These are phyloP conservation scores for Druon quercuslanigerum DNA, from an alignment of 1,140 invertebrate genomes.

Conservation along the genomic window DNA sequence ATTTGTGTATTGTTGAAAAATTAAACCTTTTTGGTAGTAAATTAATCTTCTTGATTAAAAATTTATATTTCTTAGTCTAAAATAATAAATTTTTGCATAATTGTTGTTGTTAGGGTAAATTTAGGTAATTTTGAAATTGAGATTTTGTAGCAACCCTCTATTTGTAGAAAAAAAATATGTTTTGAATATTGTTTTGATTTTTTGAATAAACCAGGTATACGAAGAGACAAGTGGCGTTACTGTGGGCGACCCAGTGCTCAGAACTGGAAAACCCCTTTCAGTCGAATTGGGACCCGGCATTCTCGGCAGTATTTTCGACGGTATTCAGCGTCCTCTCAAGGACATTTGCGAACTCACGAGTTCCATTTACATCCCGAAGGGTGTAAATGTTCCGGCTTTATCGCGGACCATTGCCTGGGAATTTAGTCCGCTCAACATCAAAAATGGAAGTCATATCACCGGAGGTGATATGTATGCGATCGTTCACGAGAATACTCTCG, in stretches of 20 bases:
- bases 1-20: too few relatives aligned
- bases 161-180: too few relatives aligned
- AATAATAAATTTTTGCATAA: too few relatives aligned
- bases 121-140: too few relatives aligned
- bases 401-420: conserved; percentile 93
- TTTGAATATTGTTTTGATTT: too few relatives aligned
- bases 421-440: conserved; percentile 91
- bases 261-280: conserved; percentile 98
- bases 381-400: conserved; percentile 94
- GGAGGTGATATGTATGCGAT: conserved; percentile 98
- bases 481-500: conserved; percentile 97
- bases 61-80: too few relatives aligned
- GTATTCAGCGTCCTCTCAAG: conserved; percentile 98
- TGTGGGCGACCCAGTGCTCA: conserved; percentile 98
- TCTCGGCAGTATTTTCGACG: conserved; percentile 99
- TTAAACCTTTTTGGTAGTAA: too few relatives aligned
- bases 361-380: conserved; percentile 99
- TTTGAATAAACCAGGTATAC: conserved; percentile 91
- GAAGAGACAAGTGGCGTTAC: conserved; percentile 99
- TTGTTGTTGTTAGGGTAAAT: too few relatives aligned
- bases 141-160: too few relatives aligned
- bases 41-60: too few relatives aligned
- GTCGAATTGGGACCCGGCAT: conserved; percentile 99
- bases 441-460: conserved; percentile 94
- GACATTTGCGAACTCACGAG: conserved; percentile 95